Base-by-base conservation (phyloP, 2,888 invertebrate species). In the Crematogaster levior region DNA sequence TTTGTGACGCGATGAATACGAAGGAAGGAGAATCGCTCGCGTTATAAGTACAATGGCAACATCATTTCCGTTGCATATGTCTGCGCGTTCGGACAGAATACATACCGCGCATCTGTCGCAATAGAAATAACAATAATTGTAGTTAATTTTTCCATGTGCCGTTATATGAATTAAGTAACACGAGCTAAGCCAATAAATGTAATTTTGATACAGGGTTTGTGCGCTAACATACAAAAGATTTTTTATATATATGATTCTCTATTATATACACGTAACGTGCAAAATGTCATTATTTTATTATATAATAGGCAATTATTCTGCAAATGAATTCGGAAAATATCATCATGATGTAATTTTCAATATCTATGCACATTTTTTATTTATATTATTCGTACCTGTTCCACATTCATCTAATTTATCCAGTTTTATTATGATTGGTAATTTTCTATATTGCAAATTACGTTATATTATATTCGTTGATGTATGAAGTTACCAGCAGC, bases 371-470 rank as follows among this genome's bases (percentile, higher is more conserved):
- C 7, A 30, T 30, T 12, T 37, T 75, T 24, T 27, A 34, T 66
- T 24, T 24, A 24, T 37, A 27, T 37, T 48, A 24, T 24, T 24
- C 6, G 4, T 65, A 18, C 24, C 37, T 66, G 24, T 4, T 34
- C 56, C 5, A n/a, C n/a, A 24, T 68, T 68, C 15, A 3, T 66
- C 6, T 30, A 40, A 15, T 30, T 77, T 51, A 37, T 66, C n/a
- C 66, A 9, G 9, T 40, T 9, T 53, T 37, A n/a, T 30, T 72
- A 12, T 21, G 40, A n/a, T n/a, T 66, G n/a, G 6, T 66, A 37
- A 74, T 70, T 89, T 85, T 86, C 85, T 88, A 81, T 83, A 89
- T 87, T 89, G 85, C 82, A 83, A 85, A 85, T 90, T 43, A 72
- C 27, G 53, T 21, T 89, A 87, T 85, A 89, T 85, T 77, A 85